phyloP scores from a whole-genome alignment of 1,140 invertebrate species.

The Bicyclus anynana region DNA sequence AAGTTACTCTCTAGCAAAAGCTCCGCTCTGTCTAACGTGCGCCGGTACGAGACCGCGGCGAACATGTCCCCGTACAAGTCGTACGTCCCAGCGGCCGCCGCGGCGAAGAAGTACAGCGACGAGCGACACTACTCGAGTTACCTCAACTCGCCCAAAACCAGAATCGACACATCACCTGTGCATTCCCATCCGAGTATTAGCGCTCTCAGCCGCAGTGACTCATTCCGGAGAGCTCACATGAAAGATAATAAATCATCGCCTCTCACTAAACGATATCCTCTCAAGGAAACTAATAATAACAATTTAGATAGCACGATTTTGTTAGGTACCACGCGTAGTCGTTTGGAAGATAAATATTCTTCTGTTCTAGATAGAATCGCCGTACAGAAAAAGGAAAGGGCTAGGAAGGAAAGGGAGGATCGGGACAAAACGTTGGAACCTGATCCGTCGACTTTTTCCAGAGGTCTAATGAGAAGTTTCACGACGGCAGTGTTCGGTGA shows the following conservation, averaged over 20 bases:
- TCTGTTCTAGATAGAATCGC: conserved; percentile 83
- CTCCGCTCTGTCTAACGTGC: conserved; percentile 53
- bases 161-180: conserved; percentile 61
- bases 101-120: conserved; percentile 54
- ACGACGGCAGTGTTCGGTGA: conserved; percentile 82
- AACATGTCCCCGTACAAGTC: conserved; percentile 59
- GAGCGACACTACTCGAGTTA: conserved; percentile 62
- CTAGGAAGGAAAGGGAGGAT: conserved; percentile 73
- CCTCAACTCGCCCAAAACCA: conserved; percentile 50
- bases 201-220: conserved; percentile 58
- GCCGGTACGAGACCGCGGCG: conserved; percentile 67
- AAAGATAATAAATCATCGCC: conserved; percentile 68
- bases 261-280: conserved; percentile 62
- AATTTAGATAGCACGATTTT: conserved; percentile 57
- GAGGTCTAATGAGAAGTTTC: conserved; percentile 78
- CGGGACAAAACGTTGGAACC: conserved; percentile 83
- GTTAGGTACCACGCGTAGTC: conserved; percentile 78
- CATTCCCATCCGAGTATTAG: conserved; percentile 52
- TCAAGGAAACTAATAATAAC: conserved; percentile 70
- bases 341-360: conserved; percentile 86
- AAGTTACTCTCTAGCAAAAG: conserved; percentile 58
- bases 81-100: conserved; percentile 39
- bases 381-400: conserved; percentile 76
- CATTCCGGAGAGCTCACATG: conserved; percentile 60
- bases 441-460: conserved; percentile 65